Conservation (phyloP, 2,113 vertebrate genomes). For the Hydrolagus affinis region DNA sequence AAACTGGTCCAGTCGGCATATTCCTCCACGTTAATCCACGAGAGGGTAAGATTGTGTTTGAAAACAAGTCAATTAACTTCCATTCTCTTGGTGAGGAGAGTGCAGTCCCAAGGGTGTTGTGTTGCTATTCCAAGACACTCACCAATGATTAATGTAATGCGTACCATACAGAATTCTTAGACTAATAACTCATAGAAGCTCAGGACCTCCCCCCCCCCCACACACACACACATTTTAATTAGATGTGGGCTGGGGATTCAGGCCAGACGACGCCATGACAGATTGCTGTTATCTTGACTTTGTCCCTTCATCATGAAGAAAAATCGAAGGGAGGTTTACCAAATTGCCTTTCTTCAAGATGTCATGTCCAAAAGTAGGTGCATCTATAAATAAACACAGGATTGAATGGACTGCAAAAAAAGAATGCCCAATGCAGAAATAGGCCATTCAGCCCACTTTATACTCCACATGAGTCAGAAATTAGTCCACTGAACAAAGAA, state of each 20-base stretch:
- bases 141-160: not conserved
- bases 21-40: not conserved
- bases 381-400: not conserved
- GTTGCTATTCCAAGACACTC: not conserved
- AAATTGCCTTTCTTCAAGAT: not conserved
- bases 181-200: not conserved
- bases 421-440: no score
- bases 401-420: no score
- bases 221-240: conserved; percentile 11
- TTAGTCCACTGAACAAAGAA: not conserved
- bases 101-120: not conserved
- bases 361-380: not conserved
- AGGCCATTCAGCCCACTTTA: no score
- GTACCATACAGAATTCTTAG: not conserved
- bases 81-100: conserved; percentile 1
- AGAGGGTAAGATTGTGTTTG: not conserved
- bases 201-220: not conserved
- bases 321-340: not conserved
- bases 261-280: not conserved
- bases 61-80: not conserved
- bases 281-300: not conserved
- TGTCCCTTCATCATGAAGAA: not conserved
- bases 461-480: no score
- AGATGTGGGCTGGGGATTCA: not conserved
- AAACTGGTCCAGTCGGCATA: not conserved